These are phyloP conservation scores for Athrips mouffetella DNA, from an alignment of 2,888 invertebrate genomes.

Conservation along the genomic window DNA sequence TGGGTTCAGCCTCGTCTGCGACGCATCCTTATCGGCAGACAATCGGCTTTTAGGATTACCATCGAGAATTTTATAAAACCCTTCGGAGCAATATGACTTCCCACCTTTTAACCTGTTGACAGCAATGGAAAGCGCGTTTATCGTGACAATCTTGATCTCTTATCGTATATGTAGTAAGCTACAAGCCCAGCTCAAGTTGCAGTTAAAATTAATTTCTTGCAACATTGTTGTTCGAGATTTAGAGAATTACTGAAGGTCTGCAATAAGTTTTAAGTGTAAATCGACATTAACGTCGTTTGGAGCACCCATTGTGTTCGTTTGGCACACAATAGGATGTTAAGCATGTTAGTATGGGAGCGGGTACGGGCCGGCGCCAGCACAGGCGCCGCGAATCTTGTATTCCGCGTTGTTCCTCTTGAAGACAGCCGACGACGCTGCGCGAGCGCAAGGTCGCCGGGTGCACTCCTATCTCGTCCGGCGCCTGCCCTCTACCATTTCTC, in stretches of 20 bases:
- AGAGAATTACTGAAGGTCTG: slow-evolving; percentile 5
- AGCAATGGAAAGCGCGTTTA: slow-evolving; percentile 1
- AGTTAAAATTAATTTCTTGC: neutral
- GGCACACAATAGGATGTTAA: slow-evolving; percentile 52
- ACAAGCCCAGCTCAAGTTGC: neutral
- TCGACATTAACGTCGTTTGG: slow-evolving; percentile 37
- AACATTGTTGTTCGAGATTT: neutral
- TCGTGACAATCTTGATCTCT: slow-evolving; percentile 3
- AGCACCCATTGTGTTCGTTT: slow-evolving; percentile 34
- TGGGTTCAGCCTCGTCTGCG: slow-evolving; percentile 25
- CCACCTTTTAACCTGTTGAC: slow-evolving; percentile 6
- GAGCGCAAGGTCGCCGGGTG: slow-evolving; percentile 69
- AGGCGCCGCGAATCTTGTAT: slow-evolving; percentile 53
- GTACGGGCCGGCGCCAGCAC: slow-evolving; percentile 39
- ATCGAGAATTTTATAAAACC: slow-evolving; percentile 16
- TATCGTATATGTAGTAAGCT: neutral
- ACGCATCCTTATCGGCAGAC: slow-evolving; percentile 19
- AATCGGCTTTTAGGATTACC: slow-evolving; percentile 24
- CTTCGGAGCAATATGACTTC: slow-evolving; percentile 1
- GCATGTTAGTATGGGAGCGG: slow-evolving; percentile 42
- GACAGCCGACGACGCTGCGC: slow-evolving; percentile 46
- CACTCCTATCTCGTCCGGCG: slow-evolving; percentile 58
- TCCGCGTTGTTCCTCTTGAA: slow-evolving; percentile 42
- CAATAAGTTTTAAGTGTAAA: slow-evolving; percentile 25
- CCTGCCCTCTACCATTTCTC: slow-evolving; percentile 38